Percentiles rank a stretch among this genome's conserved stretches.
Evolutionary conservation across 2,888 invertebrate species (phyloP).

Genomic region (Agapetus fuscipes): DNA sequence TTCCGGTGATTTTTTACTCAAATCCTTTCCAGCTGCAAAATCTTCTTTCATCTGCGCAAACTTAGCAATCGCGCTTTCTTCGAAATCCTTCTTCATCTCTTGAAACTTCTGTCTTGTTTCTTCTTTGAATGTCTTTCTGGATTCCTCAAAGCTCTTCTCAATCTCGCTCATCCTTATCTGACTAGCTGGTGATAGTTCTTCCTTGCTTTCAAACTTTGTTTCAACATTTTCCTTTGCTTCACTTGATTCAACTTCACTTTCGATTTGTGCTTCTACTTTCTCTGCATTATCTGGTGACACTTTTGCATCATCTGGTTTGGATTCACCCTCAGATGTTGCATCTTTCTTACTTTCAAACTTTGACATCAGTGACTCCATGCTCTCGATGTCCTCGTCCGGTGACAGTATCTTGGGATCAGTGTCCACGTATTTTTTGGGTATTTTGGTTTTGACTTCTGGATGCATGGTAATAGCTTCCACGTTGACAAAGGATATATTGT

Average conservation of each 20-base stretch:
- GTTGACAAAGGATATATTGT: conserved; percentile 40
- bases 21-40: conserved; percentile 11
- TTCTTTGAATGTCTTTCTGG: conserved; percentile 19
- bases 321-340: conserved; percentile 9
- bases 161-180: background rate
- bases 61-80: conserved; percentile 17
- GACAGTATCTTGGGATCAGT: no score
- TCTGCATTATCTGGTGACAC: no score
- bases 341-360: conserved; percentile 5
- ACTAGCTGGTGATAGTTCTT: background rate
- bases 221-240: conserved; percentile 13
- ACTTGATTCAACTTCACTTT: conserved; percentile 8
- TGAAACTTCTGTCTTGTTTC: conserved; percentile 17
- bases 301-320: conserved; percentile 21
- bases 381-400: conserved; percentile 4
- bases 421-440: no score
- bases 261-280: no score
- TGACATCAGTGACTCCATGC: background rate
- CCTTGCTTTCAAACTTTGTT: background rate
- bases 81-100: conserved; percentile 20
- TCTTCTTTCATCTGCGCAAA: conserved; percentile 20
- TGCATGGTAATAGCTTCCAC: conserved; percentile 30
- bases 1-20: conserved; percentile 10
- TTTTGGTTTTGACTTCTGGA: conserved; percentile 12
- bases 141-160: conserved; percentile 13